Conservation (phyloP, 2,888 invertebrate species). For the Allacma fusca region DNA sequence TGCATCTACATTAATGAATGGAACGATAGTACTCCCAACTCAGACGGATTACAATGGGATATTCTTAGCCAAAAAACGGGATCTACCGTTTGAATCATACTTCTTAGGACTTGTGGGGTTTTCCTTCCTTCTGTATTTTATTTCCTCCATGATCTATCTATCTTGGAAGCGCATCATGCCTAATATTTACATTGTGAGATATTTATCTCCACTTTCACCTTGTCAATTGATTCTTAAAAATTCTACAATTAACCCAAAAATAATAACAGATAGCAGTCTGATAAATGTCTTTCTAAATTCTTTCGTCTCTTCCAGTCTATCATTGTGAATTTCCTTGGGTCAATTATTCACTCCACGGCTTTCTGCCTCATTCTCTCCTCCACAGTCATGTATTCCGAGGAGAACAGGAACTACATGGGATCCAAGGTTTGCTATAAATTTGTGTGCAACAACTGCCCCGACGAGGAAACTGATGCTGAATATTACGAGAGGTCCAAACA, state of each 20-base stretch:
- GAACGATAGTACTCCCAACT: not conserved
- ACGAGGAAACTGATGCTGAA: not conserved
- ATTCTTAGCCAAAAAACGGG: slow-evolving; percentile 18
- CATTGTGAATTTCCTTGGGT: slow-evolving; percentile 12
- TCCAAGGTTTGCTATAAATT: not conserved
- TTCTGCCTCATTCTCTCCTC: slow-evolving; percentile 23
- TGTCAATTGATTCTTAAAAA: not conserved
- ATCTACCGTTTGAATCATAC: slow-evolving; percentile 21
- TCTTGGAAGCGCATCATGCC: slow-evolving; percentile 25
- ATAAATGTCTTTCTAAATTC: not conserved
- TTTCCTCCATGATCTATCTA: slow-evolving; percentile 14
- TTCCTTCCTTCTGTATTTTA: slow-evolving; percentile 24
- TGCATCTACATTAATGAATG: not conserved
- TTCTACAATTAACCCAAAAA: not conserved
- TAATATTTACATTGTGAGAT: slow-evolving; percentile 28
- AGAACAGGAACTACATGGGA: not conserved
- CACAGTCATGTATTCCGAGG: slow-evolving; percentile 2
- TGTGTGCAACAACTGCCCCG: not conserved
- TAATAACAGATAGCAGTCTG: not conserved
- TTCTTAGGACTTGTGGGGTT: slow-evolving; percentile 3
- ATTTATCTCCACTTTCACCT: not conserved
- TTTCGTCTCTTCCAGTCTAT: slow-evolving; percentile 14
- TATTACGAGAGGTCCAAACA: not conserved
- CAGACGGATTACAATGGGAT: not conserved
- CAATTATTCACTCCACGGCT: not conserved